Base-by-base conservation (phyloP, 2,888 invertebrate genomes). In the Zygaena filipendulae region DNA sequence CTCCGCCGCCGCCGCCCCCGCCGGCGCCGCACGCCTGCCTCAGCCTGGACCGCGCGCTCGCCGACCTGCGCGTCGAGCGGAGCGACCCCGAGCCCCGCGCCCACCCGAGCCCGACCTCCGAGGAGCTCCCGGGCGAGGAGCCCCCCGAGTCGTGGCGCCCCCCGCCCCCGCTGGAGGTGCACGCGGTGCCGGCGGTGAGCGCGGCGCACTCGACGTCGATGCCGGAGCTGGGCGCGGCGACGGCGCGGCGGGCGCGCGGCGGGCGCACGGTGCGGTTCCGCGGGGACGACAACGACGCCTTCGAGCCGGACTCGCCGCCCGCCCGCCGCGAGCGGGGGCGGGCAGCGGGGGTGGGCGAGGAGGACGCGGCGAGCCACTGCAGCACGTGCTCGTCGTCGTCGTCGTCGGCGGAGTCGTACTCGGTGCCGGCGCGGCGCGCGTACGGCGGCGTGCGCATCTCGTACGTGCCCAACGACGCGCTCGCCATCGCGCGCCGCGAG, bases 331-430 rank as follows among this genome's bases (percentile, higher is more conserved):
- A n/a, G n/a, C n/a, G n/a, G n/a, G n/a, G n/a, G n/a, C n/a, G n/a
- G n/a, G n/a, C n/a, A n/a, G n/a, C n/a, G n/a, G n/a, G n/a, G n/a
- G 44, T 45, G 13, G 56, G 70, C 35, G 84, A 85, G 24, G 87
- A 88, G 4, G 90, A 90, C 50, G 84, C 85, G 6, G 87, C 86
- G 42, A 91, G 92, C 56, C 77, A 89, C 59, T 88, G 90, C 52
- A 95, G 95, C 62, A 95, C 95, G 21, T 95, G 95, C 8, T 95
- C 95, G 41, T 94, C 92, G 0, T 91, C 92, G 13, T 92, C 92
- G 9, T 93, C 94, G 28, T 94, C 93, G 40, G 91, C 92, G 41
- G 88, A 91, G 50, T 91, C 93, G 40, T 94, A 94, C 62, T 89
- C 92, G 36, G 71, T 94, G 47, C 93, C 94, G 3, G 87, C 92